Conservation (phyloP, 2,113 vertebrate species). For the Perca fluviatilis region DNA sequence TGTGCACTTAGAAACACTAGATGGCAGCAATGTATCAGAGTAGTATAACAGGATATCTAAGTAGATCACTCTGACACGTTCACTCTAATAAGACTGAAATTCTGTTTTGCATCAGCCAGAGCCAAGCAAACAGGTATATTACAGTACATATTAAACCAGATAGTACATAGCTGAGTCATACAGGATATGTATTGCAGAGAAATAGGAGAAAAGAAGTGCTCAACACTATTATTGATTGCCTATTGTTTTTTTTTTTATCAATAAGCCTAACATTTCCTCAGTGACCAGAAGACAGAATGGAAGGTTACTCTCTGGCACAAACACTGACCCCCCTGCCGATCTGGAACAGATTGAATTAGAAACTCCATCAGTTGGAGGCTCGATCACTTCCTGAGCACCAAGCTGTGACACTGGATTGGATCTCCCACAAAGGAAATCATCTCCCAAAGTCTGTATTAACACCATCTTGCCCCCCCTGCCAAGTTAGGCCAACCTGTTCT, state of each 20-base stretch:
- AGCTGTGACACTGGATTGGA: constrained; percentile 72
- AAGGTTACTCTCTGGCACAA: constrained; percentile 43
- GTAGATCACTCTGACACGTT: constrained; percentile 29
- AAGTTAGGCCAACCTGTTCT: constrained; percentile 60
- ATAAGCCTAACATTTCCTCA: constrained; percentile 49
- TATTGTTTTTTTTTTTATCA: constrained; percentile 44
- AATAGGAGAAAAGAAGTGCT: neutral
- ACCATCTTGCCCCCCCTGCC: constrained; percentile 55
- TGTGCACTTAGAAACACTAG: constrained; percentile 66
- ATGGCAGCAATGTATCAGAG: constrained; percentile 75
- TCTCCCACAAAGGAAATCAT: constrained; percentile 77
- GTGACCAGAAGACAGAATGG: constrained; percentile 46
- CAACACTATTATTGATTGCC: constrained; percentile 33
- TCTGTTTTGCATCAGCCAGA: constrained; percentile 30
- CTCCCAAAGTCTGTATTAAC: constrained; percentile 72
- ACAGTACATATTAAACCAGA: constrained; percentile 16
- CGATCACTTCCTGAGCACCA: constrained; percentile 60
- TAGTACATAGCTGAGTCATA: neutral
- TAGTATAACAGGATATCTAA: neutral
- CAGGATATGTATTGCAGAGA: neutral
- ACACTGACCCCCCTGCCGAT: constrained; percentile 45
- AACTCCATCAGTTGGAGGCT: constrained; percentile 69
- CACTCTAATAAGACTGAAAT: constrained; percentile 29
- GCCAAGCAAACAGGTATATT: neutral
- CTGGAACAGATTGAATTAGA: constrained; percentile 79